Base-by-base conservation (phyloP, 2,113 vertebrate species). In the Scomber scombrus region DNA sequence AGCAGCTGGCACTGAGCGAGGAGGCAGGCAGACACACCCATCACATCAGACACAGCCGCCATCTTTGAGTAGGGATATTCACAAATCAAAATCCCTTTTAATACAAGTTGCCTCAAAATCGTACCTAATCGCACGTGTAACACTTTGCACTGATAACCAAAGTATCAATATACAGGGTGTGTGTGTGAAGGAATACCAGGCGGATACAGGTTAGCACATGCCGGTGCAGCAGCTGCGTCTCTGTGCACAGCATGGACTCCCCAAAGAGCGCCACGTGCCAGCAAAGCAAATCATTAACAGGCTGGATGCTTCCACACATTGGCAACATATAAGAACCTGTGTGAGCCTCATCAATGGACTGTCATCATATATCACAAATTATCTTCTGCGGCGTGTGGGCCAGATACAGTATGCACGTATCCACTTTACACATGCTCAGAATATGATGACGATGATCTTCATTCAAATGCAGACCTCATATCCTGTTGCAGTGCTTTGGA, bases 201-300 rank as follows among this genome's bases (percentile, higher is more conserved):
- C 55, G 71, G 65, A 31, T 61, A 67, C 89, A 91, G 88, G 89
- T 91, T 81, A 81, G 81, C 61, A 63, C 75, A 81, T 1, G 75
- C 46, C 23, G 18, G 63, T 71, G 78, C 58, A 40, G 34, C 34
- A 83, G 82, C 90, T 80, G 74, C 80, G 65, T 86, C 62, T 85
- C 55, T 50, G 75, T 55, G 77, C 82, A 69, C 69, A 77, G 58
- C 57, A 9, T 43, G 29, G 82, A 78, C 69, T 86, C 91, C 88
- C 88, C 57, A 31, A 87, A 88, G 92, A 91, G 67, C 43, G 5
- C 58, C 82, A 76, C 54, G 66, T 81, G 88, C 85, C 90, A 78
- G 66, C 65, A 60, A 85, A 50, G 82, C 86, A 85, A 63, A 60
- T 86, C 78, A 91, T 92, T 91, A 90, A 71, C 84, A 91, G 87